Percentiles rank a stretch among this genome's conserved stretches.
Evolutionary conservation across 2,888 invertebrate species (phyloP).

Genomic region (Drosophila sordidula): DNA sequence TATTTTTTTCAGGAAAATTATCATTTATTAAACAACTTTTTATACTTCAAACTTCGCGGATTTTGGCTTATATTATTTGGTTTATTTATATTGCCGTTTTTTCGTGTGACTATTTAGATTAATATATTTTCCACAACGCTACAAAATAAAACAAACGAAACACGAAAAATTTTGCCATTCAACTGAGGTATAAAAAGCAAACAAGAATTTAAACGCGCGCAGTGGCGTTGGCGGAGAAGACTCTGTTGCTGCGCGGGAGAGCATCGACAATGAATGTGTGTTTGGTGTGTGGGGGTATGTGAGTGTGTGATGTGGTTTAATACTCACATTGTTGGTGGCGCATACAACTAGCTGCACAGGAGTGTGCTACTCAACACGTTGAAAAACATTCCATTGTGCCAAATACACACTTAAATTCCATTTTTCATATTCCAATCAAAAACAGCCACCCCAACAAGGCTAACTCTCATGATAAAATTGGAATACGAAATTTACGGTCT

Average conservation of each 20-base stretch:
- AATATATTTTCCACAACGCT: constrained; percentile 50
- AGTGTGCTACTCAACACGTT: constrained; percentile 64
- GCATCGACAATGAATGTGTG: constrained; percentile 40
- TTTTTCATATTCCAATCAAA: constrained; percentile 79
- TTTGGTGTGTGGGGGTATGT: constrained; percentile 11
- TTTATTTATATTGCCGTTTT: constrained; percentile 22
- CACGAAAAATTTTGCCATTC: constrained; percentile 78
- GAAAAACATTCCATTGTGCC: constrained; percentile 79
- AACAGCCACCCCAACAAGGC: constrained; percentile 48
- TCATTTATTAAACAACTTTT: constrained; percentile 9
- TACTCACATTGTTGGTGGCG: constrained; percentile 42
- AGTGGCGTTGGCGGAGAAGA: constrained; percentile 57
- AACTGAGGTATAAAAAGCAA: constrained; percentile 78
- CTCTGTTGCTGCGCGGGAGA: constrained; percentile 62
- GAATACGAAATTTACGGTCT: constrained; percentile 26
- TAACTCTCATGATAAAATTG: constrained; percentile 33
- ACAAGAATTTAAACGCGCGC: constrained; percentile 79
- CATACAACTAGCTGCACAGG: constrained; percentile 62
- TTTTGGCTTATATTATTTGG: constrained; percentile 13
- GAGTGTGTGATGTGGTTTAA: constrained; percentile 45
- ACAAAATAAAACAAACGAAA: constrained; percentile 74
- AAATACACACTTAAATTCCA: constrained; percentile 82
- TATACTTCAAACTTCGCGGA: constrained; percentile 13
- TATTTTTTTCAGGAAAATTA: constrained; percentile 18
- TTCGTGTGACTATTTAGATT: constrained; percentile 23